Evolutionary conservation across 2,113 vertebrate species (phyloP), one percentile per base, ranked within the genome.

Genomic region (Tenrec ecaudatus): DNA sequence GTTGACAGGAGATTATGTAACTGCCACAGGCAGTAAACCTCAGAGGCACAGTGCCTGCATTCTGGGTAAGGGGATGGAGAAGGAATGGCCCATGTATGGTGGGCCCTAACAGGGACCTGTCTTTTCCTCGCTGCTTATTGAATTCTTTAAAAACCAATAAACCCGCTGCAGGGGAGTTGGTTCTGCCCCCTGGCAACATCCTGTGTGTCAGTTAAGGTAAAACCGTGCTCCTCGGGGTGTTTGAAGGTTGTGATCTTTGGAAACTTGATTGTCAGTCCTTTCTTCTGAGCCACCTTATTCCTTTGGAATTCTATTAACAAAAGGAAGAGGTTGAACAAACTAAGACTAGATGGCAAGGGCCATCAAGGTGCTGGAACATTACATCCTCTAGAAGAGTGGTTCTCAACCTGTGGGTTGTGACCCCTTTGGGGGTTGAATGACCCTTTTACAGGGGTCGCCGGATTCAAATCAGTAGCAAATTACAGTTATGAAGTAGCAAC

Each of bases 271-370:
- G 3, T 17, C 31, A n/a, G 68, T 14, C 15, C 31, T 69, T n/a
- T n/a, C 68, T 16, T 69, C 29, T n/a, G 25, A n/a, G 68, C 29
- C 29, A 69, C 6, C 31, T n/a, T 69, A 69, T 83, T 53, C 80
- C 69, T 90, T 68, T 92, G 38, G 25, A 20, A 64, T 23, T 91
- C 83, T 57, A 47, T 71, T 83, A 3, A 60, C n/a, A 88, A 64
- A 75, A 78, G 62, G 5, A 88, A 31, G 47, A 80, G 53, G 4
- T 33, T 79, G 64, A 38, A 64, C 58, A 73, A 88, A 83, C 5
- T 66, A n/a, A 75, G 57, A 81, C 22, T 36, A 9, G 20, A 4
- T 77, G 31, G 76, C 79, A 75, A 16, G 12, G 36, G 14, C 27
- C 29, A 27, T 16, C 1, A 25, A 53, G 60, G 23, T 17, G 20